Base-by-base conservation (phyloP, 2,888 invertebrate genomes). In the Mythimna loreyi region DNA sequence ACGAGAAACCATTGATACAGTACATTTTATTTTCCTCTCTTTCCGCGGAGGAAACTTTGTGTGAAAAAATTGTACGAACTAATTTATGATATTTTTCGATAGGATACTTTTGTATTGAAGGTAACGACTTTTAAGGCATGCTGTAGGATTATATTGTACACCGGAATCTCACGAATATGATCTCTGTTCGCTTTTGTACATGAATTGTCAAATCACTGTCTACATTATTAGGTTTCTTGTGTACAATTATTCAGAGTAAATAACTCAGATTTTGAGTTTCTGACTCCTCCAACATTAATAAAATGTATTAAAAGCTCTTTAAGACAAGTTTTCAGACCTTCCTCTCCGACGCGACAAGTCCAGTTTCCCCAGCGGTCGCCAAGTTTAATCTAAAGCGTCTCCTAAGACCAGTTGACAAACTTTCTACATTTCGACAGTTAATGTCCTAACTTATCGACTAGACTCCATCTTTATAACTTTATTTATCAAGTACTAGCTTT, bases 391-490 rank as follows among this genome's bases (percentile, higher is more conserved):
- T 30, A 49, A 69, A 60, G 49, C 33, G 30, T 58, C 56, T 36
- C 49, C 8, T 33, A 50, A 23, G 60, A 53, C 21, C 7, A 45
- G 40, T 30, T 25, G 25, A 21, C 53, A 43, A 67, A 71, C 7
- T 21, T 30, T 30, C 30, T n/a, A 11, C 30, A 53, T 21, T n/a
- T 11, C 11, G 30, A 30, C 30, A 33, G 52, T 47, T 59, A 50
- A n/a, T 61, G 52, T 64, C n/a, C 28, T 53, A 77, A 81, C 70
- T 80, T 64, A 53, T 64, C 36, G 25, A 47, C 60, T 64, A 6
- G 23, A 40, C 30, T 49, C 25, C 47, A 45, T 45, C 45, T 67
- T 40, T 36, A 61, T 13, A 8, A 60, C n/a, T n/a, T n/a, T n/a
- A 49, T 49, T 28, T 2, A 5, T 19, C n/a, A 43, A 33, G 2